A percentile compares a stretch with the other conserved stretches of the same genome.
Evolutionary conservation across 2,888 invertebrate genomes (phyloP).

Genomic region (Cantharis flavilabris): DNA sequence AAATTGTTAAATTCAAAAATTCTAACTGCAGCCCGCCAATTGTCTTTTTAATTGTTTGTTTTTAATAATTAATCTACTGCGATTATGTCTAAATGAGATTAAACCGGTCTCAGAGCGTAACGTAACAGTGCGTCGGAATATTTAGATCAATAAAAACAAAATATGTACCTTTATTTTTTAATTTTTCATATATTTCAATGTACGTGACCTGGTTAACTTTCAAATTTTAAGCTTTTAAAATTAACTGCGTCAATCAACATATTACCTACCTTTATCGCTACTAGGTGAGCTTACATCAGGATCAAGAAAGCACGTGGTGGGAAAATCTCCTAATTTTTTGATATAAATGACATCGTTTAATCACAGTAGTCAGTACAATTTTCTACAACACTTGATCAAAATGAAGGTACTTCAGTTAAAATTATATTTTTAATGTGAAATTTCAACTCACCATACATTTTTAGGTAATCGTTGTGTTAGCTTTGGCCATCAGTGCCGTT

Average conservation of each 20-base stretch:
- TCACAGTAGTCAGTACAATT: conserved; percentile 10
- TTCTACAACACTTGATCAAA: conserved; percentile 16
- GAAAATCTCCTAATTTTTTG: conserved; percentile 17
- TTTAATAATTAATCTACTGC: neutral
- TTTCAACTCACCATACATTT: neutral
- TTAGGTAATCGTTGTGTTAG: conserved; percentile 11
- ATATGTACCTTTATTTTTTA: neutral
- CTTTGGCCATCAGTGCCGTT: neutral
- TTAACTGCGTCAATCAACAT: neutral
- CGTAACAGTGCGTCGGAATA: neutral
- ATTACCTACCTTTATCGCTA: neutral
- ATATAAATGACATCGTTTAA: conserved; percentile 22
- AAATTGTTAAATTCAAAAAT: neutral
- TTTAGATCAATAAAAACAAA: neutral
- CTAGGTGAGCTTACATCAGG: conserved; percentile 2
- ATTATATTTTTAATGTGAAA: neutral
- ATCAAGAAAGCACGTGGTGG: conserved; percentile 13
- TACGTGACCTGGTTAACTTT: neutral
- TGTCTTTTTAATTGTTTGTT: neutral
- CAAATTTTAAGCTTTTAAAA: neutral
- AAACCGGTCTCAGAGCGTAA: neutral
- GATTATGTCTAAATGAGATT: neutral
- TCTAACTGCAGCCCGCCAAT: neutral
- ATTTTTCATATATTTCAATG: neutral
- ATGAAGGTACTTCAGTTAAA: conserved; percentile 17